Evolutionary conservation across 2,113 vertebrate species (phyloP), one percentile per base, ranked within the genome.

Genomic region (Proterorhinus semilunaris): DNA sequence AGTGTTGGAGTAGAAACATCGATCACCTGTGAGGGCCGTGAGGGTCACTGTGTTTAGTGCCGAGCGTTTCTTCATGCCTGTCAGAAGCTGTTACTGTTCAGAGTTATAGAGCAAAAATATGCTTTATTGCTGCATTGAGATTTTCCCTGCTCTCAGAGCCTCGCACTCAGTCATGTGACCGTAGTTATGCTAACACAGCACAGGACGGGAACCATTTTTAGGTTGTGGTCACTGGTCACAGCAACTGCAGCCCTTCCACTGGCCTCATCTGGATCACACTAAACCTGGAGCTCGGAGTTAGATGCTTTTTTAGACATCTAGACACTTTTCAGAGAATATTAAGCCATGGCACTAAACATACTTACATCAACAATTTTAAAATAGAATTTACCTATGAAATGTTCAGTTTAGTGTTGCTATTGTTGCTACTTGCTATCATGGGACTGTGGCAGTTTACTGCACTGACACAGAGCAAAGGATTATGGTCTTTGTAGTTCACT

Each of bases 181-280:
- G 58, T 71, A 83, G 82, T 87, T 89, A 74, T 86, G 81, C 82
- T 84, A 83, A 87, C 81, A 71, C 85, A 85, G 88, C 88, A 86
- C 70, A 82, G 75, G 85, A 89, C 68, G 82, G 72, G 83, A 78
- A 87, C 87, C 86, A 85, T 87, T 89, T 90, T 87, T 85, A 89
- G 86, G 73, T 78, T 88, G 83, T 15, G 76, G 85, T 85, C 78
- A 78, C 27, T 36, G 83, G 80, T 68, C 70, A 74, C 13, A 83
- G 83, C 86, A 88, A 84, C 81, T 82, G 79, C 83, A 88, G 15
- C 80, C 83, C 84, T 87, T 86, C 70, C 78, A 71, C 73, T 71
- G 84, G 89, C 87, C 87, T 86, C 83, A 68, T 87, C 70, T 81
- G 83, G 78, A 86, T 72, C 72, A 76, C 81, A 73, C 80, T 79